phyloP scores from a whole-genome alignment of 92 coral and sea anemone species.

The Palythoa caribaeorum region DNA sequence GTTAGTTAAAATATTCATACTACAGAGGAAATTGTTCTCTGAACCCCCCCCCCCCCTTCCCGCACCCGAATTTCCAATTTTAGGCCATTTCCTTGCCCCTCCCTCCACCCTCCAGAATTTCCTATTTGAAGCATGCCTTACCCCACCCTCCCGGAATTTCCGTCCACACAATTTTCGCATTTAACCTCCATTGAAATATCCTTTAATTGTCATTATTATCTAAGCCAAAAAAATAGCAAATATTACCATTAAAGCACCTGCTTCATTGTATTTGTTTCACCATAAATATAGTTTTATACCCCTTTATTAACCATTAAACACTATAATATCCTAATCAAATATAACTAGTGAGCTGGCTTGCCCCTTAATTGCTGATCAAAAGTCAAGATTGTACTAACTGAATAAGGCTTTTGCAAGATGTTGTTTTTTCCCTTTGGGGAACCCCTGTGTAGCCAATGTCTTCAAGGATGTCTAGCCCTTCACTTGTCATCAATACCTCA shows the following conservation, averaged over 20 bases:
- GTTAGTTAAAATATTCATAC: background rate
- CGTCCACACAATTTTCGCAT: background rate
- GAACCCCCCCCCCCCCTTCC: too few species aligned
- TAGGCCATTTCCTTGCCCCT: too few species aligned
- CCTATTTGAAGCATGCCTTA: too few species aligned
- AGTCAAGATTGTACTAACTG: slow-evolving; percentile 5
- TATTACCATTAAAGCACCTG: background rate
- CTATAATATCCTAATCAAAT: background rate
- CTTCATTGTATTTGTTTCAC: slow-evolving; percentile 9
- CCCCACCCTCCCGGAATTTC: too few species aligned
- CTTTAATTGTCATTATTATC: background rate
- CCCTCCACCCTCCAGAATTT: too few species aligned
- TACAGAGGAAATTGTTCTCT: background rate
- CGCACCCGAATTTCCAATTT: too few species aligned
- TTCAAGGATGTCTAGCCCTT: background rate
- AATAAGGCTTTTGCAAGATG: background rate
- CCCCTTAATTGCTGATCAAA: slow-evolving; percentile 14
- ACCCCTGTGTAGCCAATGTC: background rate
- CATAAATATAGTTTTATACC: background rate
- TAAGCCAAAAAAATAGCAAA: background rate
- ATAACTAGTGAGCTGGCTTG: background rate
- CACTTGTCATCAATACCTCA: background rate
- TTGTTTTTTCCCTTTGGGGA: background rate
- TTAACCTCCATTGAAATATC: slow-evolving; percentile 9
- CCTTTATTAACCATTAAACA: background rate